Evolutionary conservation across 2,888 invertebrate genomes (phyloP).

Genomic region (Acanthoscelides obtectus): DNA sequence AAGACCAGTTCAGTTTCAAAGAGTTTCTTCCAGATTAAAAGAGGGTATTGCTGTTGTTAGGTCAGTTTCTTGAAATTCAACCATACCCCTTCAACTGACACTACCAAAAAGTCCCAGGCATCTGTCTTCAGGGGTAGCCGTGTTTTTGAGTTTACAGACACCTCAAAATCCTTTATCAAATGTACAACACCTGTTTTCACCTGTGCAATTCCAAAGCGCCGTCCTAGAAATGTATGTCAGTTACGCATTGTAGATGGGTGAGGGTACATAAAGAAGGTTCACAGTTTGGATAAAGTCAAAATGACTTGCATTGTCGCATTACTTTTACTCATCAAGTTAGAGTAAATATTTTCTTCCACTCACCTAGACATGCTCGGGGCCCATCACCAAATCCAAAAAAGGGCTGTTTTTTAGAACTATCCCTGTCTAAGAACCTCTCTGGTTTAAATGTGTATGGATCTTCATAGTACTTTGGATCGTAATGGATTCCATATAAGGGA

Average conservation of each 20-base stretch:
- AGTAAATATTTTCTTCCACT: no score
- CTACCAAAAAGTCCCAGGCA: slow-evolving; percentile 21
- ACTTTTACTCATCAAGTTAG: no score
- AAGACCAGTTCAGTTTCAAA: no score
- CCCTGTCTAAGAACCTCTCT: slow-evolving; percentile 38
- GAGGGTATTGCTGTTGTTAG: no score
- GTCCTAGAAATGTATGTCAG: no score
- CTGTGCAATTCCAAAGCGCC: slow-evolving; percentile 31
- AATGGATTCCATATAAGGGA: slow-evolving; percentile 38
- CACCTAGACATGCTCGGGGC: slow-evolving; percentile 36
- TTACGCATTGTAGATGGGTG: no score
- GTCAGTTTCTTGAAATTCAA: slow-evolving; percentile 25
- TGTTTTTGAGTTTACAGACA: slow-evolving; percentile 33
- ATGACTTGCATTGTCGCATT: no score
- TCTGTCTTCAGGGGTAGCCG: slow-evolving; percentile 25
- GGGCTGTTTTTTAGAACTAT: slow-evolving; percentile 28
- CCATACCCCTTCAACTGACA: slow-evolving; percentile 28
- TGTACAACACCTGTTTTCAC: slow-evolving; percentile 40
- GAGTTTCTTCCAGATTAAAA: no score
- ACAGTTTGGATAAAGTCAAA: no score
- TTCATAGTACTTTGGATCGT: slow-evolving; percentile 40
- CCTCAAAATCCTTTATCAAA: slow-evolving; percentile 35
- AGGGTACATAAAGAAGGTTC: no score
- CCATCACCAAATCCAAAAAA: slow-evolving; percentile 37
- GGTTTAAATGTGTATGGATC: slow-evolving; percentile 44